Evolutionary conservation across 2,797 vertebrate genomes (phyloP).

Genomic region (Malacoraja senta): DNA sequence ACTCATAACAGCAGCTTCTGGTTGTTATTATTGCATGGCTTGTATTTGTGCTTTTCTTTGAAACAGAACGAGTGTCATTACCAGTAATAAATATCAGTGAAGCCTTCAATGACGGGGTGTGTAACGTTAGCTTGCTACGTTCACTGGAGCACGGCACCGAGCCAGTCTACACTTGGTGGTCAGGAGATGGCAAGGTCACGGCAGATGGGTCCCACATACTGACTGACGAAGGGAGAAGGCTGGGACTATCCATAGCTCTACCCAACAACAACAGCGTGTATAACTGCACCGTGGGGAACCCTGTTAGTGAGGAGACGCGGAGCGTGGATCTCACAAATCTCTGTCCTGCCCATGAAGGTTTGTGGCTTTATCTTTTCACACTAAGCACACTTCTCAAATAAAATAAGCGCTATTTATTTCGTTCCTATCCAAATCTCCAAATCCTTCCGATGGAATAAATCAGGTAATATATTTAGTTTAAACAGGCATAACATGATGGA

Average conservation of each 20-base stretch:
- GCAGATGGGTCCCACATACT: neutral
- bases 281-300: slow-evolving; percentile 18
- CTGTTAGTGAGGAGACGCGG: neutral
- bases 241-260: neutral
- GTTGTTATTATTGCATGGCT: neutral
- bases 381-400: too few species aligned
- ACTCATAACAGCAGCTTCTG: neutral
- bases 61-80: neutral
- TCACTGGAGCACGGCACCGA: neutral
- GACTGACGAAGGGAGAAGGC: neutral
- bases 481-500: too few species aligned
- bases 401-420: too few species aligned
- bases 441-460: too few species aligned
- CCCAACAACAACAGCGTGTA: neutral
- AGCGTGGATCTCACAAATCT: neutral
- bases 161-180: neutral
- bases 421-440: too few species aligned
- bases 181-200: neutral
- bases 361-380: too few species aligned
- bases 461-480: too few species aligned
- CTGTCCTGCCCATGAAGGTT: neutral
- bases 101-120: neutral
- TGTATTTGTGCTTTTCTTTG: neutral
- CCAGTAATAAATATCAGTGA: neutral
- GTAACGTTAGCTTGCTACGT: neutral